Evolutionary conservation across 2,797 vertebrate genomes (phyloP), one percentile per base, ranked within the genome.

Genomic region (Phoxinus dragarum): DNA sequence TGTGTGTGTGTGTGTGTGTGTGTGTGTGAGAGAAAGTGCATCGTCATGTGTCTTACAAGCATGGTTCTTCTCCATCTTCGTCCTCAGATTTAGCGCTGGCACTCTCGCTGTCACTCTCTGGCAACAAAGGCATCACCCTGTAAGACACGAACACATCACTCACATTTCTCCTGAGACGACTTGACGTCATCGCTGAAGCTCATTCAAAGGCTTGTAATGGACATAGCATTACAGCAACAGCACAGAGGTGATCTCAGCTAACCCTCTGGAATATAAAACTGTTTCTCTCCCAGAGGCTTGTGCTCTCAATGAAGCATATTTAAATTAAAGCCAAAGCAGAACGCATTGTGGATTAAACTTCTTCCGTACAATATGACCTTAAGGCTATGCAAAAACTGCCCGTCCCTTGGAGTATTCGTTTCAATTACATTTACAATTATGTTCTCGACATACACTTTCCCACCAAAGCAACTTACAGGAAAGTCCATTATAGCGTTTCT

Each of bases 41-140:
- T 38, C 8, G 6, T 34, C 27, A 21, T 34, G 59, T 38, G 17
- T 94, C 98, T 95, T 91, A 99, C 98, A 99, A 92, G 84, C 96
- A 96, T 2, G 94, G 95, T 87, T 99, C 98, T 84, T 99, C 97
- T 84, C 96, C 93, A 87, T 98, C 98, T 0, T 98, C 97, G 75
- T 95, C 95, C 21, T 96, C 95, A 0, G 96, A 95, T 56, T 94
- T 95, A 87, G 85, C 95, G 85, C 91, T 96, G 75, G 97, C 96
- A 91, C 96, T 95, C 89, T 98, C 97, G 0, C 95, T 93, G 90
- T 99, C 98, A 92, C 96, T 98, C 59, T 96, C 95, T 0, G 98
- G 98, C 86, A 99, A 93, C 86, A 97, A 95, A 86, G 97, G 95
- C 97, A 99, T 99, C 87, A 99, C 93, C 91, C 98, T 99, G 88